Conservation (phyloP, 2,113 vertebrate species). For the Aptenodytes patagonicus region DNA sequence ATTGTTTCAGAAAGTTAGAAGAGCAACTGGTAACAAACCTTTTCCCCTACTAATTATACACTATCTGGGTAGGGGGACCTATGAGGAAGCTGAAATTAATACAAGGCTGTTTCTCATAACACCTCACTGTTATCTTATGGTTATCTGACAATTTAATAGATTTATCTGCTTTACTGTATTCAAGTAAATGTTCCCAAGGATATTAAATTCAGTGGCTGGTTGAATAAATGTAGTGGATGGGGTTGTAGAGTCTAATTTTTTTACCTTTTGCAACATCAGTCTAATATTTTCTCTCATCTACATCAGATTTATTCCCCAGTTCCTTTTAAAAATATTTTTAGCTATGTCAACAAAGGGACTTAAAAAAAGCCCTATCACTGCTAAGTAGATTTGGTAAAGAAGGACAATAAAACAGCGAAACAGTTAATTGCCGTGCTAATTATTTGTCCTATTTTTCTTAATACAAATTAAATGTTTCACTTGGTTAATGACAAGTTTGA, state of each 20-base stretch:
- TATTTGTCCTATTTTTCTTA: constrained; percentile 83
- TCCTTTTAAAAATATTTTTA: constrained; percentile 60
- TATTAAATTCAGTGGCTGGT: not conserved
- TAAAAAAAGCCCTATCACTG: constrained; percentile 68
- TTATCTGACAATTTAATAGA: not conserved
- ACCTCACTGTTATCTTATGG: not conserved
- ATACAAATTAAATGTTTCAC: constrained; percentile 84
- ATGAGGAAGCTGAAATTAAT: not conserved
- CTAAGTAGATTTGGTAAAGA: constrained; percentile 74
- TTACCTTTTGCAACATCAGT: not conserved
- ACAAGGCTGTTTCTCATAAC: not conserved
- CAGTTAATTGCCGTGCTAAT: constrained; percentile 78
- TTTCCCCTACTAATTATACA: not conserved
- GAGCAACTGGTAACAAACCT: not conserved
- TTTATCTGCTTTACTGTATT: not conserved
- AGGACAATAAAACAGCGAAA: constrained; percentile 73
- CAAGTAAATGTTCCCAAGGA: not conserved
- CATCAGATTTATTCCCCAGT: constrained; percentile 42
- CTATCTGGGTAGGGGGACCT: not conserved
- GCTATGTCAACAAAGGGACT: constrained; percentile 57
- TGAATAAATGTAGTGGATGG: not conserved
- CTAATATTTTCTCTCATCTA: constrained; percentile 49
- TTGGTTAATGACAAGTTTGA: constrained; percentile 85
- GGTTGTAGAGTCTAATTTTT: not conserved
- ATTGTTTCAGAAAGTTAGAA: constrained; percentile 5